Evolutionary conservation across 1,140 invertebrate species (phyloP).

Genomic region (Danaus plexippus): DNA sequence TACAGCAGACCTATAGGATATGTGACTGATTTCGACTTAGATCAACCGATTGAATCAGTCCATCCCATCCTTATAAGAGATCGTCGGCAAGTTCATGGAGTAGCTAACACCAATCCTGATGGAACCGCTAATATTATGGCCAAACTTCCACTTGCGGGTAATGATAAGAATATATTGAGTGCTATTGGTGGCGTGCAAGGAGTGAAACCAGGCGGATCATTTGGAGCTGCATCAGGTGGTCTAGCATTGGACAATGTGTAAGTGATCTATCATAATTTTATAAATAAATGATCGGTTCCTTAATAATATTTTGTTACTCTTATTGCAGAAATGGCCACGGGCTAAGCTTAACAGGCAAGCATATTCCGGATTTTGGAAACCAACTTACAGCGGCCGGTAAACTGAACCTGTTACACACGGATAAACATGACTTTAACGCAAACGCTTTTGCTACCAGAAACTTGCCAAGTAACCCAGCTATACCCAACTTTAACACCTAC

Average conservation of each 20-base stretch:
- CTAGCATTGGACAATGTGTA: slow-evolving; percentile 36
- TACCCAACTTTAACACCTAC: slow-evolving; percentile 38
- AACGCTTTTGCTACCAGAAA: slow-evolving; percentile 39
- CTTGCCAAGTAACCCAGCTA: slow-evolving; percentile 29
- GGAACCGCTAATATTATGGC: slow-evolving; percentile 26
- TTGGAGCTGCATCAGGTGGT: slow-evolving; percentile 25
- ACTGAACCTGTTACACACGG: slow-evolving; percentile 36
- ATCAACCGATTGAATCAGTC: slow-evolving; percentile 10
- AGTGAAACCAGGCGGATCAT: slow-evolving; percentile 17
- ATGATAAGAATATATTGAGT: slow-evolving; percentile 34
- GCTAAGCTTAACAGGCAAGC: slow-evolving; percentile 24
- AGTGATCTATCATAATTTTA: slow-evolving; percentile 18
- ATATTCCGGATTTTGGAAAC: slow-evolving; percentile 30
- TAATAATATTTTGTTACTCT: slow-evolving; percentile 3
- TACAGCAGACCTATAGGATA: background rate
- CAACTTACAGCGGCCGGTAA: slow-evolving; percentile 35
- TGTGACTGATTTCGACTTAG: slow-evolving; percentile 10
- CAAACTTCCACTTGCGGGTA: slow-evolving; percentile 30
- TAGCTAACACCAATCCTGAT: slow-evolving; percentile 31
- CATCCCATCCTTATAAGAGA: slow-evolving; percentile 18
- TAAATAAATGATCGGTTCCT: slow-evolving; percentile 1
- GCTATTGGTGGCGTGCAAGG: slow-evolving; percentile 24
- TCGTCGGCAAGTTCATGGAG: slow-evolving; percentile 25
- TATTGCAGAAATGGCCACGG: slow-evolving; percentile 32
- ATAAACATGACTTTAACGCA: slow-evolving; percentile 33